Evolutionary conservation across 2,888 invertebrate species (phyloP).

Genomic region (Calephelis perditalis): DNA sequence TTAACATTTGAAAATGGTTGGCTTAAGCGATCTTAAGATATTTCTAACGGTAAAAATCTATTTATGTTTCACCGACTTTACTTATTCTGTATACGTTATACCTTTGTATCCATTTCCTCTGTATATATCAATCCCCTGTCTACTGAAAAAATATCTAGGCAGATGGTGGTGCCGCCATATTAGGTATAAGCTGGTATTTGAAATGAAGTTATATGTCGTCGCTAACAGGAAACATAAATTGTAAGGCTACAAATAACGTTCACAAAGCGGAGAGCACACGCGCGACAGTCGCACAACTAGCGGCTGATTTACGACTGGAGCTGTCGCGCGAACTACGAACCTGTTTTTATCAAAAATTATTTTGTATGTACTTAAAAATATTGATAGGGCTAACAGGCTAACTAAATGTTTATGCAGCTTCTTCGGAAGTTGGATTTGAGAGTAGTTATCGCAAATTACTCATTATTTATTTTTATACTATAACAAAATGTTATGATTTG

Average conservation of each 20-base stretch:
- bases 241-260: conserved; percentile 11
- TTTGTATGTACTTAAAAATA: too few species aligned
- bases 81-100: too few species aligned
- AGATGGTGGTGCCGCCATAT: conserved; percentile 6
- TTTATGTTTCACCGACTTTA: too few species aligned
- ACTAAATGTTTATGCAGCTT: too few species aligned
- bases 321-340: neutral
- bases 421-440: too few species aligned
- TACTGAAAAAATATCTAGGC: conserved; percentile 8
- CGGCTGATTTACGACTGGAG: conserved; percentile 10
- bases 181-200: conserved; percentile 11
- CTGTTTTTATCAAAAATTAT: neutral
- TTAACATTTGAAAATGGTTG: too few species aligned
- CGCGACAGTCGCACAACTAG: conserved; percentile 23
- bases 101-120: conserved; percentile 1
- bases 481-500: too few species aligned
- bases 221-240: conserved; percentile 12
- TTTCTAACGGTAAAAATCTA: too few species aligned
- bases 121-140: conserved; percentile 11
- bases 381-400: too few species aligned
- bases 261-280: conserved; percentile 15
- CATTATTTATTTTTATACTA: too few species aligned
- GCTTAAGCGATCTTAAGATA: too few species aligned
- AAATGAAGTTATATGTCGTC: conserved; percentile 12
- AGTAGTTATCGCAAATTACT: too few species aligned